phyloP scores from a whole-genome alignment of 2,797 vertebrate genomes.

The Helicolenus hilgendorfi region DNA sequence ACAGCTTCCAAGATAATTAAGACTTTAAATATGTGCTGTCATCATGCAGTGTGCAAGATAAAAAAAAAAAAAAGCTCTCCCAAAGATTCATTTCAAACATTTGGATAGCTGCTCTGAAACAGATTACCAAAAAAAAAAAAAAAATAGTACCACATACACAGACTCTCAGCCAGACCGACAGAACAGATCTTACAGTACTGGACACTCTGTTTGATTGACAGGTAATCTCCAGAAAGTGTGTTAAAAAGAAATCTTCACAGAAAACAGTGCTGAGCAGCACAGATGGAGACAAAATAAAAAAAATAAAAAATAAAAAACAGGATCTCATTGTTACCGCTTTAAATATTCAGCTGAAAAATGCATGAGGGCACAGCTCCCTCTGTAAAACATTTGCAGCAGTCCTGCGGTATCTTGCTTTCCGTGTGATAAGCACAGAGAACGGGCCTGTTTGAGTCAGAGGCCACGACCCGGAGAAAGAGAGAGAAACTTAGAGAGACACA shows the following conservation, averaged over 20 bases:
- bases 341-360: slow-evolving; percentile 60
- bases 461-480: slow-evolving; percentile 14
- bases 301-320: not conserved
- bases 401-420: slow-evolving; percentile 13
- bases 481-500: slow-evolving; percentile 23
- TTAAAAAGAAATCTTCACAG: not conserved
- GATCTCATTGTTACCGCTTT: slow-evolving; percentile 4
- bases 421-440: slow-evolving; percentile 38
- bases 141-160: not conserved
- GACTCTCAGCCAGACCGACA: not conserved
- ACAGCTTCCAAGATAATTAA: slow-evolving; percentile 41
- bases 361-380: slow-evolving; percentile 36
- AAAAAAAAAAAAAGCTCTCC: slow-evolving; percentile 1
- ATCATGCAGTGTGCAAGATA: not conserved
- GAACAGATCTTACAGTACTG: not conserved
- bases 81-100: slow-evolving; percentile 6
- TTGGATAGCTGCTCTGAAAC: not conserved
- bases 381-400: slow-evolving; percentile 61
- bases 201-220: not conserved
- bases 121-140: not conserved
- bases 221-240: not conserved
- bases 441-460: slow-evolving; percentile 40
- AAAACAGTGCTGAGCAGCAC: not conserved
- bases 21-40: not conserved
- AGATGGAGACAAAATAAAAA: not conserved